Conservation (phyloP, 2,888 invertebrate species). For the Caradrina clavipalpis region DNA sequence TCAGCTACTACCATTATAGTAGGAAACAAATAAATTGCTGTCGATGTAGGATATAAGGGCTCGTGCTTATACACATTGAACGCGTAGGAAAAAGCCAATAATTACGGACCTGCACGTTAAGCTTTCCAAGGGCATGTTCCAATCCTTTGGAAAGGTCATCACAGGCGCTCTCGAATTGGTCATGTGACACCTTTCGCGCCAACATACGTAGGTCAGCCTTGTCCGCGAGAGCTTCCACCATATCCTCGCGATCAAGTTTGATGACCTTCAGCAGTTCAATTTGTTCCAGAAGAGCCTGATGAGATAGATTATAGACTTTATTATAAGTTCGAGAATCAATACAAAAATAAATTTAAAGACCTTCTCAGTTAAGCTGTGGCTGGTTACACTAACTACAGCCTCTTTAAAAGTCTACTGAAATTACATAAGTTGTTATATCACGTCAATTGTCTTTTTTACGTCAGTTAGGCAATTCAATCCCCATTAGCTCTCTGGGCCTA, state of each 20-base stretch:
- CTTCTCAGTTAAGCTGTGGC: too few relatives aligned
- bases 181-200: conserved; percentile 94
- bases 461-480: not conserved
- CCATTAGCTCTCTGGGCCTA: not conserved
- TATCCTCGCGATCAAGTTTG: conserved; percentile 93
- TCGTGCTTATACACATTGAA: not conserved
- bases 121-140: conserved; percentile 92
- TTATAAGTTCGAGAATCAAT: not conserved
- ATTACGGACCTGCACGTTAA: conserved; percentile 89
- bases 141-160: conserved; percentile 92
- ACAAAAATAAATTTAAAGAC: not conserved
- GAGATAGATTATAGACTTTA: conserved; percentile 1
- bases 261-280: conserved; percentile 92
- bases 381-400: too few relatives aligned
- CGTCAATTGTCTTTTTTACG: too few relatives aligned
- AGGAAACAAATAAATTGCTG: not conserved
- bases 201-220: conserved; percentile 93
- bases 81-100: not conserved
- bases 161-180: conserved; percentile 93
- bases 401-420: too few relatives aligned
- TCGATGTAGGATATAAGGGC: not conserved
- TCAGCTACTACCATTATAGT: too few relatives aligned
- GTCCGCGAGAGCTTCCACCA: conserved; percentile 93
- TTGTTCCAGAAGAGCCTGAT: conserved; percentile 92
- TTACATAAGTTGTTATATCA: too few relatives aligned